These are phyloP conservation scores for Harpagoxenus sublaevis DNA, from an alignment of 2,888 invertebrate species.

Conservation along the genomic window DNA sequence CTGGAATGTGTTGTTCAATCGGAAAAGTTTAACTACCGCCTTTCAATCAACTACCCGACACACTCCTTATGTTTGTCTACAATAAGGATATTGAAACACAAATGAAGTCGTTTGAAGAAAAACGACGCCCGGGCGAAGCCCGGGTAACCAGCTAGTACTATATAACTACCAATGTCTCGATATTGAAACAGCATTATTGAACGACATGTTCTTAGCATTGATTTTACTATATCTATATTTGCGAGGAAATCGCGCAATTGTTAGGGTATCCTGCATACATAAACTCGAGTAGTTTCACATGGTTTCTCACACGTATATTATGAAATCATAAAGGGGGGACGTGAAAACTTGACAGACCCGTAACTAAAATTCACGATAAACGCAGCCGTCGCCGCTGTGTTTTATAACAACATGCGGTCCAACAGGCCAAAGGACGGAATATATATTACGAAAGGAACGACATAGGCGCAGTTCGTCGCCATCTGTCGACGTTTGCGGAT, in stretches of 20 bases:
- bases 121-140: too few species aligned
- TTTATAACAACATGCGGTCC: constrained; percentile 81
- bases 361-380: constrained; percentile 75
- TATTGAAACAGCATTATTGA: background rate
- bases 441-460: constrained; percentile 73
- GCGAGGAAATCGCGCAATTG: background rate
- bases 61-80: too few species aligned
- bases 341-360: constrained; percentile 48
- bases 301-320: background rate
- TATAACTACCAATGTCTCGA: background rate
- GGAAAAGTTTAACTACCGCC: too few species aligned
- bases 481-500: constrained; percentile 69
- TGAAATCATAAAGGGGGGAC: background rate
- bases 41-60: too few species aligned
- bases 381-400: constrained; percentile 78
- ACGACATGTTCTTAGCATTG: constrained; percentile 3
- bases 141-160: too few species aligned
- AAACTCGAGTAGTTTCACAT: constrained; percentile 26
- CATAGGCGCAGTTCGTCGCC: constrained; percentile 60
- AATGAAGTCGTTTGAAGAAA: too few species aligned
- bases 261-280: background rate
- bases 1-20: too few species aligned
- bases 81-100: too few species aligned
- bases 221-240: background rate
- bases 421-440: constrained; percentile 74